phyloP scores from a whole-genome alignment of 2,888 invertebrate species.

The Pharmacophagus antenor region DNA sequence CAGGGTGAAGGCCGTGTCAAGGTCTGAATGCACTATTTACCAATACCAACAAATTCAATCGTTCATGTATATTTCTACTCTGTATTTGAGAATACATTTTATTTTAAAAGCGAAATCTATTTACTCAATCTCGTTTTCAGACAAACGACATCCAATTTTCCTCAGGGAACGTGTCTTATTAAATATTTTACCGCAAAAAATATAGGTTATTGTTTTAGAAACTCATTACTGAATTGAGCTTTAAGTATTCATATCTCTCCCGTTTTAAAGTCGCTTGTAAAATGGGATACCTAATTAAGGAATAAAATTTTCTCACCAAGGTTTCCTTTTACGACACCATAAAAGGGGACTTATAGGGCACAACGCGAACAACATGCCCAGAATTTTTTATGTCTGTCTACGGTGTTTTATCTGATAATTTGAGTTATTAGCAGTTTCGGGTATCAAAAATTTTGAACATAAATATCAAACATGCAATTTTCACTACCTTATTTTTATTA shows the following conservation, averaged over 20 bases:
- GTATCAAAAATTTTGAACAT: too few relatives aligned
- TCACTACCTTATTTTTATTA: too few relatives aligned
- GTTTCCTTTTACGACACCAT: conserved; percentile 71
- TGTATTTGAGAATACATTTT: conserved; percentile 17
- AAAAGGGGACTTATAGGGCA: conserved; percentile 65
- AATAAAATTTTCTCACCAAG: conserved; percentile 64
- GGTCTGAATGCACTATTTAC: conserved; percentile 54
- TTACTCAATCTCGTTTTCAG: conserved; percentile 8
- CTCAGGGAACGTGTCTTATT: neutral
- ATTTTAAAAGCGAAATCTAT: conserved; percentile 1
- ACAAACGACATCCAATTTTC: neutral
- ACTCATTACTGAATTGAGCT: conserved; percentile 24
- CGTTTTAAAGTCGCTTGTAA: conserved; percentile 42
- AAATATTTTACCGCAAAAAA: conserved; percentile 4
- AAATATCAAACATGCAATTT: too few relatives aligned
- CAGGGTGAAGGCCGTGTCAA: conserved; percentile 65
- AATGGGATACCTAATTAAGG: conserved; percentile 70
- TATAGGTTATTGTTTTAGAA: conserved; percentile 10
- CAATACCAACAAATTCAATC: conserved; percentile 42
- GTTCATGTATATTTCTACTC: conserved; percentile 46
- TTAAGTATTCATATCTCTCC: conserved; percentile 29
- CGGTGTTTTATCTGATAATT: conserved; percentile 47
- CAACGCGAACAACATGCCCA: conserved; percentile 59
- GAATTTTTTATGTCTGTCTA: conserved; percentile 55
- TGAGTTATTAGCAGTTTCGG: neutral